Percentiles rank a stretch among this genome's conserved stretches.
Conservation (phyloP, 2,888 invertebrate species). For the Malacosoma neustria region DNA sequence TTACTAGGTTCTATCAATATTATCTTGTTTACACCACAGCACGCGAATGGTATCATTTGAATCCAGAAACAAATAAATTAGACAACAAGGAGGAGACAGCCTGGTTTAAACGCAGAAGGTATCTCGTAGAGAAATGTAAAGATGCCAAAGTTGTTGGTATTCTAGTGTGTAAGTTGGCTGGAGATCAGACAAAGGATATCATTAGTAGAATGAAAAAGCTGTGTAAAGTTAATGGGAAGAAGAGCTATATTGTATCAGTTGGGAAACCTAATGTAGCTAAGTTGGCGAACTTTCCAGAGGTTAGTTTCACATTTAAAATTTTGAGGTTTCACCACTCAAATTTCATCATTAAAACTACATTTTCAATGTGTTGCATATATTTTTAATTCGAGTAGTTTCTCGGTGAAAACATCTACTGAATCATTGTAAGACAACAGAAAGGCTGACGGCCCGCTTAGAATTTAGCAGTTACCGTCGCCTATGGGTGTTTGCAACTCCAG, state of each 20-base stretch:
- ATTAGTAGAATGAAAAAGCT: slow-evolving; percentile 83
- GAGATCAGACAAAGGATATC: slow-evolving; percentile 84
- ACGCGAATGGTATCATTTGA: slow-evolving; percentile 72
- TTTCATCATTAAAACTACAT: background rate
- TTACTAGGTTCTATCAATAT: too few relatives aligned
- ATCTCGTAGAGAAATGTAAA: slow-evolving; percentile 91
- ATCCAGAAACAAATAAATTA: slow-evolving; percentile 52
- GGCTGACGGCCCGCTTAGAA: too few relatives aligned
- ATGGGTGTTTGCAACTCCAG: too few relatives aligned
- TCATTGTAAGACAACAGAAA: too few relatives aligned
- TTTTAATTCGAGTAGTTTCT: too few relatives aligned
- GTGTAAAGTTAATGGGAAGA: slow-evolving; percentile 85
- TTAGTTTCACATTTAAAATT: slow-evolving; percentile 28
- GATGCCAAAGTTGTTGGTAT: slow-evolving; percentile 92
- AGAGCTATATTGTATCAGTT: slow-evolving; percentile 92
- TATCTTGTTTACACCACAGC: too few relatives aligned
- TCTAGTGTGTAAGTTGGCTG: slow-evolving; percentile 92
- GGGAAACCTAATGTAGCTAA: slow-evolving; percentile 97
- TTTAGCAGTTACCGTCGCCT: too few relatives aligned
- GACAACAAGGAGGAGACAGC: slow-evolving; percentile 48
- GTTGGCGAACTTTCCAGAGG: slow-evolving; percentile 94
- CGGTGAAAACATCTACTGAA: too few relatives aligned
- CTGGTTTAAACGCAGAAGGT: slow-evolving; percentile 87
- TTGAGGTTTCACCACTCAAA: background rate
- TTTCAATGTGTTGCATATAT: too few relatives aligned